Conservation (phyloP, 1,140 invertebrate species). For the Drosophila mauritiana region DNA sequence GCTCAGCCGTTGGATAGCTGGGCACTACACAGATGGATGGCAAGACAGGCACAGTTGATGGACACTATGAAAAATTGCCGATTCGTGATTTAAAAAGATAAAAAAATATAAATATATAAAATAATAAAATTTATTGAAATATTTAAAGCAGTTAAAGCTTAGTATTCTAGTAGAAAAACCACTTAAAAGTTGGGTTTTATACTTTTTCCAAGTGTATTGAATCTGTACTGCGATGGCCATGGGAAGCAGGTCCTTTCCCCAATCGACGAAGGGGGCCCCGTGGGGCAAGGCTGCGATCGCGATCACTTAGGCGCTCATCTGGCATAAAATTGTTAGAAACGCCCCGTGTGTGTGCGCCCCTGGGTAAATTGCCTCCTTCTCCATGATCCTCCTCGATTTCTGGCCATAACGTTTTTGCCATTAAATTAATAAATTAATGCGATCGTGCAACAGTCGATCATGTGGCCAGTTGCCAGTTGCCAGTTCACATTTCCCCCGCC, state of each 20-base stretch:
- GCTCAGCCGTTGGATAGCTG: constrained; percentile 35
- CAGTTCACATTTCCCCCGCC: constrained; percentile 7
- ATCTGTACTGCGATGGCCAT: constrained; percentile 14
- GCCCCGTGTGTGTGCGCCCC: constrained; percentile 73
- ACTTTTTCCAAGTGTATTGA: constrained; percentile 2
- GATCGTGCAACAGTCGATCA: constrained; percentile 68
- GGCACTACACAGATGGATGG: constrained; percentile 1
- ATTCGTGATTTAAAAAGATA: not conserved
- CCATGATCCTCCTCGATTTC: constrained; percentile 6
- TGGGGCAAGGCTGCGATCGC: constrained; percentile 64
- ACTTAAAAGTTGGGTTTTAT: too few species aligned
- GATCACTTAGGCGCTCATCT: constrained; percentile 83
- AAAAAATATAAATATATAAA: too few species aligned
- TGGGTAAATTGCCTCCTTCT: constrained; percentile 20
- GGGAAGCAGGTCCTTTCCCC: constrained; percentile 22
- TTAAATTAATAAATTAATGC: constrained; percentile 85
- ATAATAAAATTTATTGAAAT: too few species aligned
- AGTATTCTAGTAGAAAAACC: not conserved
- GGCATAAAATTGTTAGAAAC: constrained; percentile 84
- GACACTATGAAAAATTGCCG: constrained; percentile 1
- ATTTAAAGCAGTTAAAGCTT: not conserved
- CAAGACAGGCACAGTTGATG: constrained; percentile 14
- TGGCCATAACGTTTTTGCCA: constrained; percentile 80
- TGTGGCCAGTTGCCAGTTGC: constrained; percentile 21
- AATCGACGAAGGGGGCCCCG: constrained; percentile 13